Evolutionary conservation across 2,888 invertebrate species (phyloP).

Genomic region (Drosophila crucigera): DNA sequence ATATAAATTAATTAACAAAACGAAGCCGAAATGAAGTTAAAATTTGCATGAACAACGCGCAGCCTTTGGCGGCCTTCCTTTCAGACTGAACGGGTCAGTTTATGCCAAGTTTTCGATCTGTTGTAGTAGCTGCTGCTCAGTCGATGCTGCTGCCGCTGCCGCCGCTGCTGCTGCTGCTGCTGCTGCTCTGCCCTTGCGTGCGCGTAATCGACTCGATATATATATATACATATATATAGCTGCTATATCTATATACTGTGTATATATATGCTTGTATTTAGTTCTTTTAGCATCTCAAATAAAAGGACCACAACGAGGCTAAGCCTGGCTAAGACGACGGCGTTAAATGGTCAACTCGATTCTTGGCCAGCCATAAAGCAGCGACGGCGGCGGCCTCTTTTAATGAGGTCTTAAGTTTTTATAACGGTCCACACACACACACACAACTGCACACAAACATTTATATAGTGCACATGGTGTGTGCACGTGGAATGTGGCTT

Average conservation of each 20-base stretch:
- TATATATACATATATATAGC: slow-evolving; percentile 11
- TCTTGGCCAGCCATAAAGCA: slow-evolving; percentile 71
- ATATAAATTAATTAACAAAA: slow-evolving; percentile 85
- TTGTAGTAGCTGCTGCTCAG: neutral
- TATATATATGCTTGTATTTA: slow-evolving; percentile 22
- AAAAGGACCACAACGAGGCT: slow-evolving; percentile 55
- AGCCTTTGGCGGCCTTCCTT: slow-evolving; percentile 72
- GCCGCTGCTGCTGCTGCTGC: neutral
- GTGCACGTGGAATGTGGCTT: slow-evolving; percentile 40
- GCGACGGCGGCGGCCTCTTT: slow-evolving; percentile 62
- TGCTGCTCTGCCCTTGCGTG: slow-evolving; percentile 64
- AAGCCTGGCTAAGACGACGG: slow-evolving; percentile 29
- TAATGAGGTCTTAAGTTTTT: slow-evolving; percentile 79
- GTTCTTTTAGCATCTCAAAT: slow-evolving; percentile 36
- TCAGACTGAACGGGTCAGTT: neutral
- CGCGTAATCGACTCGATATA: slow-evolving; percentile 70
- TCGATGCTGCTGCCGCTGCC: neutral
- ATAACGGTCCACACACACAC: slow-evolving; percentile 60
- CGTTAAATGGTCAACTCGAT: slow-evolving; percentile 72
- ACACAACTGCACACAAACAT: slow-evolving; percentile 8
- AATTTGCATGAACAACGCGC: slow-evolving; percentile 77
- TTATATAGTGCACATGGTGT: slow-evolving; percentile 10
- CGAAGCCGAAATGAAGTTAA: slow-evolving; percentile 81
- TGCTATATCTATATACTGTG: slow-evolving; percentile 18
- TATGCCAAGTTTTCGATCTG: slow-evolving; percentile 3